phyloP scores from a whole-genome alignment of 2,888 invertebrate species.

The Drosophila mimetica region DNA sequence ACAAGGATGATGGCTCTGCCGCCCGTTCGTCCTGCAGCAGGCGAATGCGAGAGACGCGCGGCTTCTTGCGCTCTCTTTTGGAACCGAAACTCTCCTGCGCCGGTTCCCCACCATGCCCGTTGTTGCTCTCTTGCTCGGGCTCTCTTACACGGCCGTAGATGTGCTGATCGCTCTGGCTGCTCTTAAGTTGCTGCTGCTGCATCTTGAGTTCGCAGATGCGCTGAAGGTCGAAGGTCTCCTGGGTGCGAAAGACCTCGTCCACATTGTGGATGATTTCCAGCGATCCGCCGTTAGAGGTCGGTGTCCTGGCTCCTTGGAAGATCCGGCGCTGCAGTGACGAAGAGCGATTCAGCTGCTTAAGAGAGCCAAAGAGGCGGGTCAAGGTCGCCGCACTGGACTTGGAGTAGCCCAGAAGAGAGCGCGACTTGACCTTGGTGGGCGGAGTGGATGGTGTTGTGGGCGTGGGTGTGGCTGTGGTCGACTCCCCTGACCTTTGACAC shows the following conservation, averaged over 20 bases:
- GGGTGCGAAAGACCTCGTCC: conserved; percentile 82
- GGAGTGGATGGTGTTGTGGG: conserved; percentile 6
- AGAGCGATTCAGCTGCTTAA: conserved; percentile 70
- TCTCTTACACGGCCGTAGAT: conserved; percentile 80
- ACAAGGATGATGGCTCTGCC: conserved; percentile 46
- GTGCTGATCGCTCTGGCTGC: conserved; percentile 82
- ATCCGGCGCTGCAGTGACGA: conserved; percentile 64
- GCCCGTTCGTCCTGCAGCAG: conserved; percentile 32
- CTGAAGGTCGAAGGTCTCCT: conserved; percentile 83
- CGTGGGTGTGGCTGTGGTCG: neutral
- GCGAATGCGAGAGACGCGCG: conserved; percentile 64
- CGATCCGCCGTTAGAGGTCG: conserved; percentile 42
- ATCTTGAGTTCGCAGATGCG: conserved; percentile 82
- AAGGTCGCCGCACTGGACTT: conserved; percentile 63
- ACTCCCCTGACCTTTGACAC: conserved; percentile 33
- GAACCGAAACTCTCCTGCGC: neutral
- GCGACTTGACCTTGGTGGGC: conserved; percentile 39
- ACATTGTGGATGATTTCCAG: conserved; percentile 83
- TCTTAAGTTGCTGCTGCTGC: conserved; percentile 60
- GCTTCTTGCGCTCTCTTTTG: conserved; percentile 39
- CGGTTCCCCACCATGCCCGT: too few species aligned
- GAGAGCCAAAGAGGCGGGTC: conserved; percentile 75
- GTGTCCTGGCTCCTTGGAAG: conserved; percentile 30
- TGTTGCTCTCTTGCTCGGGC: conserved; percentile 9
- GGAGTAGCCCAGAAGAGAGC: conserved; percentile 58